Conservation (phyloP, 35 echinoderm and acorn worm species). For the Amphiura filiformis region DNA sequence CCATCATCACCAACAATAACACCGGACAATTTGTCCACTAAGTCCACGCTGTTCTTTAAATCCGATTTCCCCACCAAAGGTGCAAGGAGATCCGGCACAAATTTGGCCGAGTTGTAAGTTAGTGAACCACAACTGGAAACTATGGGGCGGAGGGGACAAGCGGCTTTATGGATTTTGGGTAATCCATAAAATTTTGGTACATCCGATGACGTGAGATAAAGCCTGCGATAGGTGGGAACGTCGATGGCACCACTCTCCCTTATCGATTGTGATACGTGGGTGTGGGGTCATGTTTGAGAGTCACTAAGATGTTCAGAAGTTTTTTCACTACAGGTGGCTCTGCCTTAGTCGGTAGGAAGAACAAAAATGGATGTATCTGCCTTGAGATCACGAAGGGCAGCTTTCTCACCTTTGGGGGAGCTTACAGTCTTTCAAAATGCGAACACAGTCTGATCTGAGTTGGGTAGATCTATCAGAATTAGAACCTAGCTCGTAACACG, state of each 20-base stretch:
- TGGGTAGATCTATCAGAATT: not conserved
- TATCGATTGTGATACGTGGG: not conserved
- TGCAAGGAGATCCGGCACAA: not conserved
- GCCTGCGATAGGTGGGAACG: not conserved
- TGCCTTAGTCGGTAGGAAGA: not conserved
- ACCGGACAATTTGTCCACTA: not conserved
- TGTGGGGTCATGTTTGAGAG: not conserved
- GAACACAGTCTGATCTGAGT: not conserved
- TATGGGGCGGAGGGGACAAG: not conserved
- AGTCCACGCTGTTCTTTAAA: too few species aligned
- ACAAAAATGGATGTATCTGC: not conserved
- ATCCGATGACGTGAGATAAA: not conserved
- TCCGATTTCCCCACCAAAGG: not conserved
- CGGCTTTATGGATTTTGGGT: not conserved
- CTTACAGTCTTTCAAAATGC: not conserved
- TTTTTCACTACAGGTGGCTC: not conserved
- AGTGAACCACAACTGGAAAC: not conserved
- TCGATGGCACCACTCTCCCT: not conserved
- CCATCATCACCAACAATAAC: not conserved
- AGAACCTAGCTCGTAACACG: not conserved
- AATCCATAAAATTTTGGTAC: not conserved
- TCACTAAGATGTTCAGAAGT: not conserved
- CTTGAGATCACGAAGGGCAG: not conserved
- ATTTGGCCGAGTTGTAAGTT: not conserved
- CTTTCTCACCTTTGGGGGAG: not conserved